Base-by-base conservation (phyloP, 2,888 invertebrate species). In the Sussaba pulchella region DNA sequence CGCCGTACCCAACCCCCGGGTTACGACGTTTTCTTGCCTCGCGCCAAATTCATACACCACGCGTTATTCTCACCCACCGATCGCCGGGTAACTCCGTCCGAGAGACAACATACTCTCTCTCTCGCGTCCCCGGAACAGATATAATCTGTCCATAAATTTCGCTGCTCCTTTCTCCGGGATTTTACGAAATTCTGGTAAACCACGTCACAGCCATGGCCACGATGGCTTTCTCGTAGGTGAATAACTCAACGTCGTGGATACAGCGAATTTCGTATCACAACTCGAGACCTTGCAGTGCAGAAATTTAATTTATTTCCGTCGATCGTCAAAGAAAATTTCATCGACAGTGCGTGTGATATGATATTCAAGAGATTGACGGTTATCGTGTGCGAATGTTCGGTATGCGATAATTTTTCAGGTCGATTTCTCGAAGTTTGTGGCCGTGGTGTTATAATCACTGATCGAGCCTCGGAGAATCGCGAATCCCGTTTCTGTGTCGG, bases 31-130 rank as follows among this genome's bases (percentile, higher is more conserved):
- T 45, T 50, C 47, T 72, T 50, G 71, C 39, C 61, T 61, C 63
- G 72, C 52, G 72, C 64, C 72, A 64, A 73, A 73, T 73, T 73
- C 52, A 73, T 73, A 73, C 31, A 31, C 63, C 72, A 54, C 63
- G 72, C 72, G 72, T 64, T 73, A 2, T 31, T 31, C 31, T 41
- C 64, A 43, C 19, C 43, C 43, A 36, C 10, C 45, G 26, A 10
- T 39, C 26, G 1, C 57, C 57, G 17, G 10, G 17, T 24, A 45
- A n/a, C n/a, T n/a, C 57, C 14, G 43, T 43, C 43, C 31, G 4
- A 31, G 4, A 31, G 31, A 31, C 6, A 31, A 31, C 31, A 31
- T n/a, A n/a, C n/a, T n/a, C n/a, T n/a, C n/a, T n/a, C n/a, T n/a
- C n/a, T n/a, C n/a, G n/a, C n/a, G n/a, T n/a, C n/a, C n/a, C n/a